These are phyloP conservation scores for Rhea pennata DNA, from an alignment of 2,113 vertebrate species.

Conservation along the genomic window DNA sequence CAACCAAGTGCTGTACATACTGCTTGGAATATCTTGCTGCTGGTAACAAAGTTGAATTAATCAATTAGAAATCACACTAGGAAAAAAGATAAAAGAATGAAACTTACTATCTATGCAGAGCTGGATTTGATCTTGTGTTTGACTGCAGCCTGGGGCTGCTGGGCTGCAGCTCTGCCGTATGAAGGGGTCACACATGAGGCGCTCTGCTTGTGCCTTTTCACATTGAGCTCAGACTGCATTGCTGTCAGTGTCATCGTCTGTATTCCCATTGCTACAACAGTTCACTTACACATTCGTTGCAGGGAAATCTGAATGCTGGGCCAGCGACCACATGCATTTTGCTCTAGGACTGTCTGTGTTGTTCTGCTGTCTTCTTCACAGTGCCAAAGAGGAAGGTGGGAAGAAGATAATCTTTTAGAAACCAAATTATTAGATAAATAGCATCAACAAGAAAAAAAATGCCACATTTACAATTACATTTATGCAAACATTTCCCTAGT, in stretches of 20 bases:
- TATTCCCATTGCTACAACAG: too few species aligned
- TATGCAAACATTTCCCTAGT: not conserved
- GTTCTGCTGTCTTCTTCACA: not conserved
- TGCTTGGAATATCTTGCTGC: not conserved
- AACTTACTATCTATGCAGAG: not conserved
- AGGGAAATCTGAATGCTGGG: too few species aligned
- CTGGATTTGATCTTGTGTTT: not conserved
- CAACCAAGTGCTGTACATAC: not conserved
- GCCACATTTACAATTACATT: not conserved
- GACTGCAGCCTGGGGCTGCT: not conserved
- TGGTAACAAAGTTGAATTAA: not conserved
- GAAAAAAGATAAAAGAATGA: not conserved
- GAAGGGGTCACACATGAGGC: not conserved
- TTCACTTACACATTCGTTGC: accelerated
- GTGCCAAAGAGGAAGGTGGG: not conserved
- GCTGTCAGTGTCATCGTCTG: not conserved
- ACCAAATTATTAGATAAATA: not conserved
- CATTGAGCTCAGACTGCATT: accelerated
- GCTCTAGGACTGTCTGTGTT: accelerated
- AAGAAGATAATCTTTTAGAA: not conserved
- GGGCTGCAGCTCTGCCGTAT: not conserved
- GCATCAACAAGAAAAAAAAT: not conserved
- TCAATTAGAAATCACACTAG: not conserved
- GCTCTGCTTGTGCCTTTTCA: not conserved
- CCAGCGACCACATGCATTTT: not conserved